Evolutionary conservation across 2,888 invertebrate species (phyloP).

Genomic region (Trissolcus japonicus): DNA sequence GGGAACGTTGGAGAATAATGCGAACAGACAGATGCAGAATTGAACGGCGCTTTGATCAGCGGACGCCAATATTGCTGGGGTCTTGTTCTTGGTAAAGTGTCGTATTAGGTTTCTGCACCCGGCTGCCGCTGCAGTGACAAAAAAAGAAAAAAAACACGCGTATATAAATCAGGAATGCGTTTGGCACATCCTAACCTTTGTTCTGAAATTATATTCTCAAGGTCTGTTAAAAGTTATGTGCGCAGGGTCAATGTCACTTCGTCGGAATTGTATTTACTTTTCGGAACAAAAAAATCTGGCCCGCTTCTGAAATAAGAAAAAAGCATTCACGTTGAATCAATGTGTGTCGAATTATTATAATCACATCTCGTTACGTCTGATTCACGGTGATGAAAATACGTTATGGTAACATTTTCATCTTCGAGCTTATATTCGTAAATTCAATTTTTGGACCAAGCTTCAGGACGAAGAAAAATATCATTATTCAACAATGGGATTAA

Average conservation of each 20-base stretch:
- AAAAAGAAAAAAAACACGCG: conserved; percentile 21
- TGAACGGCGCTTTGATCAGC: conserved; percentile 59
- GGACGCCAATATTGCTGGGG: conserved; percentile 54
- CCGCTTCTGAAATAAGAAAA: background rate
- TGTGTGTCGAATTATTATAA: conserved; percentile 27
- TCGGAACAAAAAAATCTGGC: conserved; percentile 7
- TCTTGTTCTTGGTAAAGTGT: conserved; percentile 49
- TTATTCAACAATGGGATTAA: too few relatives aligned
- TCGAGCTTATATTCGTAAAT: conserved; percentile 4
- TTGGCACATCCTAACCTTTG: conserved; percentile 52
- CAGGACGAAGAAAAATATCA: background rate
- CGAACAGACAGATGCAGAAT: conserved; percentile 59
- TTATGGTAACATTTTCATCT: conserved; percentile 14
- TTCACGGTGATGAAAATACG: conserved; percentile 34
- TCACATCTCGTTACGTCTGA: conserved; percentile 36
- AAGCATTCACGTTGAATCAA: conserved; percentile 32
- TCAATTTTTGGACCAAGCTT: conserved; percentile 7
- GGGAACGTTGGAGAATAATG: conserved; percentile 58
- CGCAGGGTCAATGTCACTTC: conserved; percentile 49
- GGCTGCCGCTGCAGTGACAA: conserved; percentile 42
- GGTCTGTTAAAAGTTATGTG: background rate
- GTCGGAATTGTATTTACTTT: conserved; percentile 32
- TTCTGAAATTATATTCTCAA: conserved; percentile 37
- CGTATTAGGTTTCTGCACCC: conserved; percentile 56
- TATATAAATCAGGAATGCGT: conserved; percentile 45